These are phyloP conservation scores for Tinea semifulvella DNA, from an alignment of 2,888 invertebrate genomes.

Conservation along the genomic window DNA sequence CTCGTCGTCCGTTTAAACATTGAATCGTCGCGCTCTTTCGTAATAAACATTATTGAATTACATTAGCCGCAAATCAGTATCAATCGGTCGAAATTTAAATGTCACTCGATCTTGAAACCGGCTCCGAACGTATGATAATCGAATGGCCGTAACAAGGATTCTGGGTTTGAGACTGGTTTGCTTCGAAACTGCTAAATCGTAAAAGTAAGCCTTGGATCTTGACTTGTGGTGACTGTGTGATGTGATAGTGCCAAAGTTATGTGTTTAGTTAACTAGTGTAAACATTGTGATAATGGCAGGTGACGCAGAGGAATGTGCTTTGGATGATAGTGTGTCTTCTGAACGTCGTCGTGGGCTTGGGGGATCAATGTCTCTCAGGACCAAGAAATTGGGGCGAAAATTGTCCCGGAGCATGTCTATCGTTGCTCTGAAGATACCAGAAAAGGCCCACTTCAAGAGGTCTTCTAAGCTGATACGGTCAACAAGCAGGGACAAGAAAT, in stretches of 20 bases:
- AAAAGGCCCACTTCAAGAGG: slow-evolving; percentile 69
- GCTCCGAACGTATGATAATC: slow-evolving; percentile 47
- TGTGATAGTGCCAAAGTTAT: slow-evolving; percentile 39
- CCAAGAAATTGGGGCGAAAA: slow-evolving; percentile 59
- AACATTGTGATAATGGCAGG: slow-evolving; percentile 40
- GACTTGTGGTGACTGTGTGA: slow-evolving; percentile 40
- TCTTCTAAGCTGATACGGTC: slow-evolving; percentile 67
- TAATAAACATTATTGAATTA: slow-evolving; percentile 9
- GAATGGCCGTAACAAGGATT: slow-evolving; percentile 3
- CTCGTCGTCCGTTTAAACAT: slow-evolving; percentile 25
- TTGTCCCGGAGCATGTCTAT: slow-evolving; percentile 66
- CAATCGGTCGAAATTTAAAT: neutral
- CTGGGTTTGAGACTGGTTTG: slow-evolving; percentile 29
- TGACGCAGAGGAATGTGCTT: slow-evolving; percentile 46
- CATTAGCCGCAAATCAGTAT: slow-evolving; percentile 16
- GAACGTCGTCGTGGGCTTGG: slow-evolving; percentile 49
- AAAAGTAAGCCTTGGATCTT: slow-evolving; percentile 36
- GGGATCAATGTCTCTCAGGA: slow-evolving; percentile 58
- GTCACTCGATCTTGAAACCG: slow-evolving; percentile 33
- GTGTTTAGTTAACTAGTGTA: slow-evolving; percentile 37
- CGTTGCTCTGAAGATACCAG: slow-evolving; percentile 62
- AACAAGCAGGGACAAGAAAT: slow-evolving; percentile 65
- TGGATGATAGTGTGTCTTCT: slow-evolving; percentile 31
- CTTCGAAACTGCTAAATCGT: slow-evolving; percentile 38
- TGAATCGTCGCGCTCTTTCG: slow-evolving; percentile 25